These are phyloP conservation scores for Lordiphosa andalusiaca DNA, from an alignment of 2,888 invertebrate species.

Conservation along the genomic window DNA sequence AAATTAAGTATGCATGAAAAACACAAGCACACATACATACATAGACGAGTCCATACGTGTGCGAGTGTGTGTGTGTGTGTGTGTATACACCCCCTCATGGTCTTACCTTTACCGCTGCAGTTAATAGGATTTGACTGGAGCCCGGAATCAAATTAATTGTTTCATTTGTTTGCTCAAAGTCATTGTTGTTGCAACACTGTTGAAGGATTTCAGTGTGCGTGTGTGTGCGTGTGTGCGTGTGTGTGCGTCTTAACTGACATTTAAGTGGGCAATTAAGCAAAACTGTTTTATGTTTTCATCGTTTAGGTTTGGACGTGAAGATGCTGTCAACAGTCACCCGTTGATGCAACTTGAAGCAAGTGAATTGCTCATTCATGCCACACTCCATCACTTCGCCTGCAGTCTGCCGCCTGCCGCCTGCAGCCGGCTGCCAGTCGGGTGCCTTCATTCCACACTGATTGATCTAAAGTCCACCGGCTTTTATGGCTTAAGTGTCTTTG, in stretches of 20 bases:
- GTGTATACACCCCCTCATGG: background rate
- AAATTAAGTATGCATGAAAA: slow-evolving; percentile 69
- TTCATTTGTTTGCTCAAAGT: slow-evolving; percentile 55
- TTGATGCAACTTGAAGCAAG: too few species aligned
- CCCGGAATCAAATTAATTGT: slow-evolving; percentile 70
- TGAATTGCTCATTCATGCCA: too few species aligned
- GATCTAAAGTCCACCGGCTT: too few species aligned
- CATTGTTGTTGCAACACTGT: slow-evolving; percentile 39
- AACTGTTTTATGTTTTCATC: slow-evolving; percentile 47
- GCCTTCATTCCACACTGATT: too few species aligned
- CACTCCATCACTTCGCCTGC: too few species aligned
- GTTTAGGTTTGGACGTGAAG: slow-evolving; percentile 21
- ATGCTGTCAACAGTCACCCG: slow-evolving; percentile 3
- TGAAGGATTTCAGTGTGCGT: slow-evolving; percentile 11
- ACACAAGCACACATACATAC: slow-evolving; percentile 7
- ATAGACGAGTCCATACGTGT: background rate
- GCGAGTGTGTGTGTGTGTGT: too few species aligned
- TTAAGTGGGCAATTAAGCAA: slow-evolving; percentile 59
- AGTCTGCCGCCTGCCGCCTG: too few species aligned
- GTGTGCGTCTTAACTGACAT: slow-evolving; percentile 28
- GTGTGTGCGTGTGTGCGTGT: slow-evolving; percentile 5
- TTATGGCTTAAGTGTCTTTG: too few species aligned
- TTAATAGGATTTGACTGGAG: slow-evolving; percentile 62
- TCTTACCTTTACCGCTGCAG: slow-evolving; percentile 39
- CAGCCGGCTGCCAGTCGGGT: too few species aligned